Percentiles rank a stretch among this genome's conserved stretches.
Conservation (phyloP, 2,888 invertebrate species). For the Podabrus alpinus region DNA sequence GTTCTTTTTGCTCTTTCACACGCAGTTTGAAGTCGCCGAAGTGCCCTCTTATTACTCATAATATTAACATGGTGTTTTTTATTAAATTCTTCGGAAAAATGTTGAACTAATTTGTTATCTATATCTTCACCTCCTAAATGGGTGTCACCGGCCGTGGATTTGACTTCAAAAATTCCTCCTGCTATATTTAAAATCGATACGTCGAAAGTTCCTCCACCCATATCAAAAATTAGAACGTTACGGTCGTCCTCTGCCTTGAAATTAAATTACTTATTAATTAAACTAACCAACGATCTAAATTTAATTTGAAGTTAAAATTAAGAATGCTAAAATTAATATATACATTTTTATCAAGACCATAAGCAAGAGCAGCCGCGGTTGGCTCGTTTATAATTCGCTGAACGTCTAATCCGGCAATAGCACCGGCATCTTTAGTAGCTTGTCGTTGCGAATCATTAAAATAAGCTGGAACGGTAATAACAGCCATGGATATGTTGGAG, state of each 20-base stretch:
- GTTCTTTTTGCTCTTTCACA: constrained; percentile 67
- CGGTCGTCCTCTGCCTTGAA: constrained; percentile 51
- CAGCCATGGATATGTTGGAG: constrained; percentile 56
- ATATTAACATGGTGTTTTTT: constrained; percentile 61
- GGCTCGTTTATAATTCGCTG: constrained; percentile 70
- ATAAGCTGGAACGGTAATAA: constrained; percentile 65
- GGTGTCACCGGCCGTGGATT: constrained; percentile 63
- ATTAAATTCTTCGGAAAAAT: constrained; percentile 61
- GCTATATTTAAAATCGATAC: constrained; percentile 71
- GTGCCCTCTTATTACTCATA: constrained; percentile 56
- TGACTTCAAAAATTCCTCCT: constrained; percentile 67
- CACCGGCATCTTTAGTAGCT: constrained; percentile 70
- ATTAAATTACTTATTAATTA: background rate
- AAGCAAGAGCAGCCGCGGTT: constrained; percentile 68
- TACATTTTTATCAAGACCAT: constrained; percentile 60
- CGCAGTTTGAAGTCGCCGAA: constrained; percentile 65
- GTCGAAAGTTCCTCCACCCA: constrained; percentile 70
- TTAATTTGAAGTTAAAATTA: background rate
- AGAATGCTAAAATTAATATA: background rate
- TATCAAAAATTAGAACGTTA: constrained; percentile 55
- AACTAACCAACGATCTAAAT: background rate
- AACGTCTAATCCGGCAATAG: constrained; percentile 66
- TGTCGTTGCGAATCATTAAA: constrained; percentile 70
- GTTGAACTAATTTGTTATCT: constrained; percentile 60
- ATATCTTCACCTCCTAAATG: constrained; percentile 60